Evolutionary conservation across 2,888 invertebrate genomes (phyloP).

Genomic region (Trimorus sp.): DNA sequence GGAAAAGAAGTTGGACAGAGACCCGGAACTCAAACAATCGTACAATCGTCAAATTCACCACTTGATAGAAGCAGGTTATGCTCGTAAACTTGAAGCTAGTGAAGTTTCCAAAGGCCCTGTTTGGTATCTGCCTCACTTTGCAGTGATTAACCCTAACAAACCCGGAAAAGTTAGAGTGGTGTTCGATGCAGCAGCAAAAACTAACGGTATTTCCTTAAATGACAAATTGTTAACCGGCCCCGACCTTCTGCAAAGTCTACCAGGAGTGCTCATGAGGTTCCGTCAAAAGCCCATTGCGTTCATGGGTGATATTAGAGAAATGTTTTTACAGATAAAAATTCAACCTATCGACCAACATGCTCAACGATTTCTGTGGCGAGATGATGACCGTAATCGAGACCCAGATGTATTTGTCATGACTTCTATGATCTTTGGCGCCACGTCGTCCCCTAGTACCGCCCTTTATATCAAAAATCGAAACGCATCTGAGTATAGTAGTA

Average conservation of each 20-base stretch:
- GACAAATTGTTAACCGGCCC: constrained; percentile 69
- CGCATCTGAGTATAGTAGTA: constrained; percentile 55
- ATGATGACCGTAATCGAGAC: constrained; percentile 6
- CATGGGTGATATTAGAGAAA: constrained; percentile 72
- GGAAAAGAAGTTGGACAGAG: constrained; percentile 35
- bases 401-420: constrained; percentile 66
- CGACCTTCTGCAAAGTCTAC: constrained; percentile 72
- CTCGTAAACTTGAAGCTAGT: too few species aligned
- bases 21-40: constrained; percentile 9
- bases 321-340: constrained; percentile 72
- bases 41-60: constrained; percentile 35
- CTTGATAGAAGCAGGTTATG: constrained; percentile 30
- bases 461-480: constrained; percentile 70
- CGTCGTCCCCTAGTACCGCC: constrained; percentile 42
- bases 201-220: constrained; percentile 70
- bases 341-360: constrained; percentile 64
- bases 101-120: neutral
- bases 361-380: constrained; percentile 66
- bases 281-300: constrained; percentile 73
- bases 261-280: constrained; percentile 75
- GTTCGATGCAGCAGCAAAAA: constrained; percentile 73
- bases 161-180: constrained; percentile 71
- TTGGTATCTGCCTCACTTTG: constrained; percentile 59
- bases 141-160: constrained; percentile 63
- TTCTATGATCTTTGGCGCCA: too few species aligned